Evolutionary conservation across 2,888 invertebrate genomes (phyloP).

Genomic region (Oscheius sp.): DNA sequence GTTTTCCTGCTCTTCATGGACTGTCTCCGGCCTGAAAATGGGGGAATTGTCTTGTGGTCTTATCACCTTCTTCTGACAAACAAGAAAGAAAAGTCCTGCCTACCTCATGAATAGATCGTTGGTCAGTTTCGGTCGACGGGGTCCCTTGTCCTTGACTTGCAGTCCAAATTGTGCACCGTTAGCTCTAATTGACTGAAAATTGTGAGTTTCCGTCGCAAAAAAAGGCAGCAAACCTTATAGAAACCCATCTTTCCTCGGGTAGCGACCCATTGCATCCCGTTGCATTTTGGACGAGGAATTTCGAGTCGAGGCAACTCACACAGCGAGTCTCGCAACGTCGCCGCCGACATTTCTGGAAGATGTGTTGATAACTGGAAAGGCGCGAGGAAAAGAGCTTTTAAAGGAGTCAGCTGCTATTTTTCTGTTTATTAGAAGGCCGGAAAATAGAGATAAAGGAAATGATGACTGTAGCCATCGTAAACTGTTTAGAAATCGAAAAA

Average conservation of each 20-base stretch:
- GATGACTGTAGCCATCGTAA: too few relatives aligned
- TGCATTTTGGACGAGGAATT: conserved; percentile 70
- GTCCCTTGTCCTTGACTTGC: conserved; percentile 62
- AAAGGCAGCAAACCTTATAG: conserved; percentile 62
- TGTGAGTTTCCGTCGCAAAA: not conserved
- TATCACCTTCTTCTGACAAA: not conserved
- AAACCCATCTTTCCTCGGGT: conserved; percentile 70
- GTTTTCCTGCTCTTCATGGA: conserved; percentile 20
- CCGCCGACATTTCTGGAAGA: conserved; percentile 22
- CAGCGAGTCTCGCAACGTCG: conserved; percentile 53
- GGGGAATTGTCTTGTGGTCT: not conserved
- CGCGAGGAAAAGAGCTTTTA: conserved; percentile 11
- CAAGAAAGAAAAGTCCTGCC: not conserved
- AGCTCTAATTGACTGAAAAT: conserved; percentile 63
- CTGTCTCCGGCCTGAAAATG: conserved; percentile 21
- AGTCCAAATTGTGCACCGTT: conserved; percentile 67
- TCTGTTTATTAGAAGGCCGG: too few relatives aligned
- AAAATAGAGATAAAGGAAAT: too few relatives aligned
- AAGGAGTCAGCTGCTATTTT: not conserved
- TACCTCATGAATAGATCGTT: conserved; percentile 49
- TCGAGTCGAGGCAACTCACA: conserved; percentile 58
- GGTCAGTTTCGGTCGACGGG: conserved; percentile 58
- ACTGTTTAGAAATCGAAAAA: too few relatives aligned
- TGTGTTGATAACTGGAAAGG: not conserved
- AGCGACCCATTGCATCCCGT: conserved; percentile 70